Evolutionary conservation across 92 coral and sea anemone species (phyloP).

Genomic region (Desmophyllum pertusum): DNA sequence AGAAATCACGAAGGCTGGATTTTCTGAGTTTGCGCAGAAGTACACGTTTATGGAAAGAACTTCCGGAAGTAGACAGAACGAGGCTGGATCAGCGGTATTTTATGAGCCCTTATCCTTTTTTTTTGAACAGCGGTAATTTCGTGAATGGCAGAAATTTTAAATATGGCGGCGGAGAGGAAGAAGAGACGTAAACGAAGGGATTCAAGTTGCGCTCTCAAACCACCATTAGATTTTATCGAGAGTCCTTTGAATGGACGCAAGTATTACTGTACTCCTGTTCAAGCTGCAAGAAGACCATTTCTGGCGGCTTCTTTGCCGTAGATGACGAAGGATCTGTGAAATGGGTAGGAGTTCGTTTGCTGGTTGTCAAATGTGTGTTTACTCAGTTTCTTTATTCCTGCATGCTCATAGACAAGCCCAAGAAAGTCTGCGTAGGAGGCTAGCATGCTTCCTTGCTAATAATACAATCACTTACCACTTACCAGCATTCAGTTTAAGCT

Average conservation of each 20-base stretch:
- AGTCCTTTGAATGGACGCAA: constrained; percentile 84
- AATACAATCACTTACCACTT: too few species aligned
- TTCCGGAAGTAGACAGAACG: constrained; percentile 51
- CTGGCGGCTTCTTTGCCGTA: constrained; percentile 80
- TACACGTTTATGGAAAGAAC: too few species aligned
- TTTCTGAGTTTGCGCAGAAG: too few species aligned
- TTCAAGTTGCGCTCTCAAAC: constrained; percentile 71
- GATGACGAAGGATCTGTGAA: constrained; percentile 50
- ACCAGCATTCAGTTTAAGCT: too few species aligned
- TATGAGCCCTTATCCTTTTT: not conserved
- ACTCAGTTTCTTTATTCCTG: too few species aligned
- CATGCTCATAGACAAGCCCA: too few species aligned
- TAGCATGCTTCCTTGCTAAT: too few species aligned
- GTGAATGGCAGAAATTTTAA: constrained; percentile 20
- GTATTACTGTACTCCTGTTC: constrained; percentile 87
- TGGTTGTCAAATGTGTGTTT: not conserved
- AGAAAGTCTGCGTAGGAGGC: too few species aligned
- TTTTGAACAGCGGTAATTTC: constrained; percentile 12
- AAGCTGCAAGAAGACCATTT: constrained; percentile 90
- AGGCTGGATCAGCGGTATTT: constrained; percentile 2
- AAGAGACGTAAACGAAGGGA: constrained; percentile 62
- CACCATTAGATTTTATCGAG: constrained; percentile 82
- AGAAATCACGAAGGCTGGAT: not conserved
- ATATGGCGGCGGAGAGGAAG: constrained; percentile 63
- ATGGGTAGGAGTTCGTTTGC: constrained; percentile 24